Evolutionary conservation across 1,140 invertebrate species (phyloP).

Genomic region (Drosophila mauritiana): DNA sequence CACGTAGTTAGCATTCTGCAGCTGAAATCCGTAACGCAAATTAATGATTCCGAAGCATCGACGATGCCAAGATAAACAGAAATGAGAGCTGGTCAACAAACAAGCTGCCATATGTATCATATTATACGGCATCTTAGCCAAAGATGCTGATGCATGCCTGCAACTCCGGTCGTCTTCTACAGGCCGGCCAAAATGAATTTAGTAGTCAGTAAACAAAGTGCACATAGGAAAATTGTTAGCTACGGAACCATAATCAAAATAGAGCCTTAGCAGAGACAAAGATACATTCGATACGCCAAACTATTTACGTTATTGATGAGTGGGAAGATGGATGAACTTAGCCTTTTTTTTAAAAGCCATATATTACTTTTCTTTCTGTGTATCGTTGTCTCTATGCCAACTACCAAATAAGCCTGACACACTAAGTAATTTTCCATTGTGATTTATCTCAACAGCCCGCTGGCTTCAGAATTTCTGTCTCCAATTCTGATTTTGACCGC

Average conservation of each 20-base stretch:
- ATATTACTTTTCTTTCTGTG: not conserved
- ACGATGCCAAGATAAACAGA: constrained; percentile 38
- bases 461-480: not conserved
- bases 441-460: constrained; percentile 43
- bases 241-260: not conserved
- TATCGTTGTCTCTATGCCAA: not conserved
- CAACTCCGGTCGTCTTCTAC: constrained; percentile 8
- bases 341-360: no score
- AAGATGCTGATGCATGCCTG: constrained; percentile 43
- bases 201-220: constrained; percentile 22
- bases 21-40: constrained; percentile 46
- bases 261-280: not conserved
- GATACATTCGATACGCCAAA: no score
- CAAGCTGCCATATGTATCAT: constrained; percentile 39
- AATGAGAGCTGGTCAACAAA: constrained; percentile 37
- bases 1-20: constrained; percentile 53
- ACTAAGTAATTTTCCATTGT: constrained; percentile 36
- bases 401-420: constrained; percentile 28
- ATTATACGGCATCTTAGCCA: constrained; percentile 32
- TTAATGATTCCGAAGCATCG: constrained; percentile 40
- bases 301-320: no score
- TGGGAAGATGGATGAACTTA: no score
- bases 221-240: not conserved
- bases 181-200: constrained; percentile 23
- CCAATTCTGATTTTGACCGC: constrained; percentile 8